Conservation (phyloP, 2,797 vertebrate species). For the Hemibagrus guttatus region DNA sequence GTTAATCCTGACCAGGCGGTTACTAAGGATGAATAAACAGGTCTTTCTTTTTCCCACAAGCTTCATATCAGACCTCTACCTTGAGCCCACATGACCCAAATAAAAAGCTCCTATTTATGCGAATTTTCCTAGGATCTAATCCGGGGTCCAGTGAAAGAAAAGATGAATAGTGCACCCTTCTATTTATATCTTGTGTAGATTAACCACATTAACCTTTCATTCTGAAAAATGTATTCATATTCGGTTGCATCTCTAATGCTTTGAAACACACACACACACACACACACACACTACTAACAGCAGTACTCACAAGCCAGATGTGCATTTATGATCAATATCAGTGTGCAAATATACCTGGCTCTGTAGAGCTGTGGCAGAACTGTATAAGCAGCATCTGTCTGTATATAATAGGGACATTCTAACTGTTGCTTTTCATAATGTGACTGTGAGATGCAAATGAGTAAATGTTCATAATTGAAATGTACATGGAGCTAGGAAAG, state of each 20-base stretch:
- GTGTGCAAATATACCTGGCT: conserved; percentile 15
- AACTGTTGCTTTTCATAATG: not conserved
- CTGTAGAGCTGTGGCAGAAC: conserved; percentile 5
- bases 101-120: not conserved
- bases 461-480: conserved; percentile 13
- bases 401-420: not conserved
- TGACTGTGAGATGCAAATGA: not conserved
- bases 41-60: not conserved
- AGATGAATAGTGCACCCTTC: not conserved
- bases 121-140: not conserved
- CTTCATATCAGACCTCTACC: not conserved
- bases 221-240: not conserved
- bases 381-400: not conserved
- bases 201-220: not conserved
- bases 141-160: too few relatives aligned
- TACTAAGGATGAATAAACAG: not conserved
- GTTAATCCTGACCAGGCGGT: not conserved
- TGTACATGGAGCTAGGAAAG: conserved; percentile 2
- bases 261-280: not conserved
- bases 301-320: not conserved
- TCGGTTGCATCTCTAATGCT: not conserved
- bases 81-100: not conserved
- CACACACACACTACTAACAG: not conserved
- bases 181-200: not conserved
- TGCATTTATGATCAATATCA: conserved; percentile 2